These are phyloP conservation scores for Eupithecia vulgata DNA, from an alignment of 2,888 invertebrate genomes.

Conservation along the genomic window DNA sequence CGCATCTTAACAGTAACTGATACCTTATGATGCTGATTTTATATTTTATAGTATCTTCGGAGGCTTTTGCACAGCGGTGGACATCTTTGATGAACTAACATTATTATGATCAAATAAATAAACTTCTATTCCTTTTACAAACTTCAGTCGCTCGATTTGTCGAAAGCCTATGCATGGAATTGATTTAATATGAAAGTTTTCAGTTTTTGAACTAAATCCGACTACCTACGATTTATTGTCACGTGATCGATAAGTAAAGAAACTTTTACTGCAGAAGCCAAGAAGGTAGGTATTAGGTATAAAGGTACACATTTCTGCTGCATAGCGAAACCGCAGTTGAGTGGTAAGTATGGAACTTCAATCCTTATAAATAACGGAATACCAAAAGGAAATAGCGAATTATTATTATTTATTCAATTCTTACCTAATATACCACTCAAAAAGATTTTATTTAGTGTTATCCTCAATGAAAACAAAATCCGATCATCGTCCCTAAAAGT, in stretches of 20 bases:
- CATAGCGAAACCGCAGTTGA: neutral
- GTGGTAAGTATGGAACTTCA: neutral
- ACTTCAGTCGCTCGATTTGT: neutral
- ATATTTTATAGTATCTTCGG: too few species aligned
- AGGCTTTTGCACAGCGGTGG: neutral
- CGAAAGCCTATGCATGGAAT: constrained; percentile 7
- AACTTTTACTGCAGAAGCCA: constrained; percentile 4
- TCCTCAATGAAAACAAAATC: neutral
- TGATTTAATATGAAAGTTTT: constrained; percentile 23
- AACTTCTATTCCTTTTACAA: neutral
- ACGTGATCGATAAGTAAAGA: constrained; percentile 13
- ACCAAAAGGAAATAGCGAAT: neutral
- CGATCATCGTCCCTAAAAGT: neutral
- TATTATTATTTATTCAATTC: neutral
- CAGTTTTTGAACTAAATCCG: constrained; percentile 16
- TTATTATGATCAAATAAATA: neutral
- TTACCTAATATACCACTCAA: neutral
- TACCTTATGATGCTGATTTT: too few species aligned
- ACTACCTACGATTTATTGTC: constrained; percentile 18
- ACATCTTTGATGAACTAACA: neutral
- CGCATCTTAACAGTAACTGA: too few species aligned
- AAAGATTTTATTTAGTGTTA: neutral
- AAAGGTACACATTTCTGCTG: constrained; percentile 1
- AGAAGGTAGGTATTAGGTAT: neutral
- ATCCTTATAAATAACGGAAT: neutral